Base-by-base conservation (phyloP, 2,888 invertebrate species). In the Drosophila anomalata region DNA sequence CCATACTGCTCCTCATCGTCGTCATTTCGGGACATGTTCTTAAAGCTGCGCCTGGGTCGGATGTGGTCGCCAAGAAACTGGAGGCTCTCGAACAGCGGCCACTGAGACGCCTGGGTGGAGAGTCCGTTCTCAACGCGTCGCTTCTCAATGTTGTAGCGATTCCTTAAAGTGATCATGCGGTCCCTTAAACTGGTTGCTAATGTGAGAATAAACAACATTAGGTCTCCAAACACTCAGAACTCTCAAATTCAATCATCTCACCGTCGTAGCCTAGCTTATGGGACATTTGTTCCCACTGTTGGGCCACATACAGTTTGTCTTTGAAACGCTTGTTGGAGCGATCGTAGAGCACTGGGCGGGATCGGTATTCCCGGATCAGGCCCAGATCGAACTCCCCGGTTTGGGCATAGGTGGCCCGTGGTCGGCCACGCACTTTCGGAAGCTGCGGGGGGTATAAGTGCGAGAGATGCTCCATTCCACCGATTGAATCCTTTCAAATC, bases 71-170 rank as follows among this genome's bases (percentile, higher is more conserved):
- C 91, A 9, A 92, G 78, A 62, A 92, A 92, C 39, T 89, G 89
- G 9, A 92, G 81, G 72, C 90, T 89, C 2, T 91, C 89, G 65
- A 88, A 92, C n/a, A 92, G 77, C 1, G 91, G 90, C 92, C 92
- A 92, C 26, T 90, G 90, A 4, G 92, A 91, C 33, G 81, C 79
- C 33, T 82, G 73, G 3, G 65, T 60, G 54, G 83, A 79, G n/a
- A 76, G 75, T 1, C 90, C 82, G 31, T 75, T 89, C 56, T 92
- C 92, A n/a, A 92, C 70, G 4, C 92, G 91, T 11, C 92, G 87
- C 65, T 92, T 92, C 67, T 92, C 92, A 31, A 92, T 88, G 76
- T 92, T 92, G 44, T 92, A 92, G 9, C 92, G 92, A 85, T 92
- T 92, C 31, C 92, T 84, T n/a, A 92, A 72, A 50, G 92, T 92